Percentiles rank a stretch among this genome's conserved stretches.
Evolutionary conservation across 2,797 vertebrate genomes (phyloP).

Genomic region (Heteromormyrus szaboi): DNA sequence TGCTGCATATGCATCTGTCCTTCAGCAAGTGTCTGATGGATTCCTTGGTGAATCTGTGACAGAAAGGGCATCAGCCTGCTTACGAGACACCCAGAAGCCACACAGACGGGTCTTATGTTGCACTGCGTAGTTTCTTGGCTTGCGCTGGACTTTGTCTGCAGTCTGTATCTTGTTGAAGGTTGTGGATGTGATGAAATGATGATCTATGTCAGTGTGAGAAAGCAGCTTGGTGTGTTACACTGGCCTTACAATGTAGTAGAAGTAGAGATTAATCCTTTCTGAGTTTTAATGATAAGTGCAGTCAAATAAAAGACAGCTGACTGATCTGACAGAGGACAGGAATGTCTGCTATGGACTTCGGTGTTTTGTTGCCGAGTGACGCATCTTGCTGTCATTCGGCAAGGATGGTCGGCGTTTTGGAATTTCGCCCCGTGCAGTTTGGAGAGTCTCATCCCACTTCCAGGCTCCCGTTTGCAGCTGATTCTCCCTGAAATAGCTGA

Average conservation of each 20-base stretch:
- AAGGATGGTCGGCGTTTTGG: not conserved
- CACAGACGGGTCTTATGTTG: not conserved
- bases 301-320: not conserved
- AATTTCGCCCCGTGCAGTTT: not conserved
- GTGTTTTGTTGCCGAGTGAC: not conserved
- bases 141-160: not conserved
- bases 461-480: not conserved
- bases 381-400: not conserved
- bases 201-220: not conserved
- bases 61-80: not conserved
- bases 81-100: not conserved
- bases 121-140: not conserved
- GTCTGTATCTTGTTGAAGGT: not conserved
- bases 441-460: not conserved
- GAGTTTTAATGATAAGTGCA: not conserved
- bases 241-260: not conserved
- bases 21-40: not conserved
- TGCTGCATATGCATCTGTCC: not conserved
- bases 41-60: not conserved
- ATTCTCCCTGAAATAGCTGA: conserved; percentile 13
- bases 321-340: not conserved
- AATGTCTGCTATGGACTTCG: not conserved
- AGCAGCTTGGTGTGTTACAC: not conserved
- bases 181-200: not conserved
- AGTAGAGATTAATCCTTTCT: not conserved